A percentile compares a stretch with the other conserved stretches of the same genome.
Conservation (phyloP, 2,888 invertebrate species). For the Poecilus cupreus region DNA sequence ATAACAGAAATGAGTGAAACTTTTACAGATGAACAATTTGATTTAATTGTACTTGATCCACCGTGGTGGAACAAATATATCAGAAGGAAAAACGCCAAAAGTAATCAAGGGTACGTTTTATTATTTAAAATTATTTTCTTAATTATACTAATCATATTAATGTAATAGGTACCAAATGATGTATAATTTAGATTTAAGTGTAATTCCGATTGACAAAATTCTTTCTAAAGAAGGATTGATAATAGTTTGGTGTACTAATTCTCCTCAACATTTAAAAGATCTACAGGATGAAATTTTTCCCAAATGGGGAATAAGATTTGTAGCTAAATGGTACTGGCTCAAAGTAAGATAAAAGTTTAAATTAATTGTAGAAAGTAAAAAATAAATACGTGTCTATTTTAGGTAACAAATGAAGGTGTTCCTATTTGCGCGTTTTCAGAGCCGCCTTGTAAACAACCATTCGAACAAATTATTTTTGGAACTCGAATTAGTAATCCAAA, state of each 20-base stretch:
- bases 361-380: neutral
- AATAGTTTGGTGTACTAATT: conserved; percentile 95
- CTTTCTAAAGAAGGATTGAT: conserved; percentile 77
- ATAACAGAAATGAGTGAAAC: conserved; percentile 76
- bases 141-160: neutral
- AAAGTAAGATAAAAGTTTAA: conserved; percentile 77
- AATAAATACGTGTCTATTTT: conserved; percentile 59
- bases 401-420: conserved; percentile 81
- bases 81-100: conserved; percentile 82
- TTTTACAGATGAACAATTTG: conserved; percentile 77
- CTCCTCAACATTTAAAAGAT: conserved; percentile 80
- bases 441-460: conserved; percentile 88
- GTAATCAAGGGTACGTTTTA: conserved; percentile 80
- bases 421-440: conserved; percentile 81
- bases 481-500: conserved; percentile 65
- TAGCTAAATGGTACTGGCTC: conserved; percentile 91
- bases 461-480: conserved; percentile 86
- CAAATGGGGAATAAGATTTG: conserved; percentile 83
- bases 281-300: conserved; percentile 85
- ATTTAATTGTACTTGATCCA: conserved; percentile 92
- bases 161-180: conserved; percentile 84
- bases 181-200: conserved; percentile 82
- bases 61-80: conserved; percentile 98
- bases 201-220: conserved; percentile 82
- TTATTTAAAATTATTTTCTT: no score